phyloP scores from a whole-genome alignment of 2,113 vertebrate genomes.

The Periophthalmodon schlosseri region DNA sequence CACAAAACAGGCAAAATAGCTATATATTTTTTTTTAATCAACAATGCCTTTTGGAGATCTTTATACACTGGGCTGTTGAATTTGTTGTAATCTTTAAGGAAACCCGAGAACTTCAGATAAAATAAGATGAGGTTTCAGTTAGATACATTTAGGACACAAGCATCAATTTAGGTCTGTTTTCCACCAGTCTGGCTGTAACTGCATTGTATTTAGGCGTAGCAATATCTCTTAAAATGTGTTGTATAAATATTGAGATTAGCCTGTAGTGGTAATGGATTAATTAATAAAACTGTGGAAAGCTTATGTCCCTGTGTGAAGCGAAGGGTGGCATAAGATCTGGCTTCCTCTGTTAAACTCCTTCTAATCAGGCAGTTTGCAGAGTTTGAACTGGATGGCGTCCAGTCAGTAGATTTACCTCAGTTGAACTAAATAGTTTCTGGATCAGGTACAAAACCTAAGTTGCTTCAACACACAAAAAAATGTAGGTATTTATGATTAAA shows the following conservation, averaged over 20 bases:
- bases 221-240: neutral
- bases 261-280: neutral
- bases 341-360: constrained; percentile 33
- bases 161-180: neutral
- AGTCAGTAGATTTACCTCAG: constrained; percentile 62
- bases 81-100: too few species aligned
- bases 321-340: constrained; percentile 21
- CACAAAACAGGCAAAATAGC: too few species aligned
- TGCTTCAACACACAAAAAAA: neutral
- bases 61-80: too few species aligned
- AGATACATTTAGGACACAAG: too few species aligned
- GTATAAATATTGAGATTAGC: neutral
- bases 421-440: constrained; percentile 42
- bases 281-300: neutral
- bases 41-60: neutral
- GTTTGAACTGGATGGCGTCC: constrained; percentile 52
- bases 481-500: neutral
- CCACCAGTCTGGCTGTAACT: neutral
- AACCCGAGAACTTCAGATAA: neutral
- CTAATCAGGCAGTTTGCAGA: constrained; percentile 55
- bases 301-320: neutral
- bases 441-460: neutral
- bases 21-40: neutral
- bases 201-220: neutral
- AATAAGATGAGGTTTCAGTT: too few species aligned